A percentile compares a stretch with the other conserved stretches of the same genome.
Evolutionary conservation across 1,140 invertebrate species (phyloP).

Genomic region (Plodia interpunctella): DNA sequence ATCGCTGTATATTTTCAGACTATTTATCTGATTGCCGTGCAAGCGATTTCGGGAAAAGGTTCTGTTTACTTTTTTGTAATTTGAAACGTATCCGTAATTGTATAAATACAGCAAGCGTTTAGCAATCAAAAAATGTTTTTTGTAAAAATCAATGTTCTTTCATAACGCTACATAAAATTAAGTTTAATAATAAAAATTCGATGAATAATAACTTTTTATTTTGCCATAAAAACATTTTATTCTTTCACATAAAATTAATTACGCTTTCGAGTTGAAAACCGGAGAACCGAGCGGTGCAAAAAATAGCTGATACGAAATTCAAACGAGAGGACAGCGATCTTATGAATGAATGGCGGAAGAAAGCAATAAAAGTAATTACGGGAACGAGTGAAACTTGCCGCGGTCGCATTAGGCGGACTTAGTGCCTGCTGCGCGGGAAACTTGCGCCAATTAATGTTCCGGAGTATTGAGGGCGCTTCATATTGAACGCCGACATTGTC

Average conservation of each 20-base stretch:
- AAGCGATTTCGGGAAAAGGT: neutral
- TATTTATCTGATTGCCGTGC: conserved; percentile 7
- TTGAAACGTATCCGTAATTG: too few relatives aligned
- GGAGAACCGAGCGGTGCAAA: conserved; percentile 16
- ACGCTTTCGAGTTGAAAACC: neutral
- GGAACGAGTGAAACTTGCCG: conserved; percentile 37
- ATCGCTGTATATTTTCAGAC: neutral
- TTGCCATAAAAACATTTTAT: neutral
- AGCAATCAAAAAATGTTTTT: too few relatives aligned
- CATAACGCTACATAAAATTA: too few relatives aligned
- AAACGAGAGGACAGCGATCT: conserved; percentile 31
- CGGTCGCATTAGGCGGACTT: conserved; percentile 39
- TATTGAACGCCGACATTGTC: conserved; percentile 5
- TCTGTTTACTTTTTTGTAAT: too few relatives aligned
- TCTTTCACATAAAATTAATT: conserved; percentile 1
- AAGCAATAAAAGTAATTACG: conserved; percentile 53
- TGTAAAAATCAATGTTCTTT: neutral
- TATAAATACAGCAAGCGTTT: too few relatives aligned
- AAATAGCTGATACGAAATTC: conserved; percentile 32
- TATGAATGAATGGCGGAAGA: conserved; percentile 42
- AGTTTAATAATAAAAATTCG: conserved; percentile 5
- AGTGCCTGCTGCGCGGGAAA: conserved; percentile 36
- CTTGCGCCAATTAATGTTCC: conserved; percentile 42
- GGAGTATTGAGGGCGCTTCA: conserved; percentile 26
- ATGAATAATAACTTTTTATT: conserved; percentile 8